Conservation (phyloP, 2,113 vertebrate genomes). For the Crypturellus undulatus region DNA sequence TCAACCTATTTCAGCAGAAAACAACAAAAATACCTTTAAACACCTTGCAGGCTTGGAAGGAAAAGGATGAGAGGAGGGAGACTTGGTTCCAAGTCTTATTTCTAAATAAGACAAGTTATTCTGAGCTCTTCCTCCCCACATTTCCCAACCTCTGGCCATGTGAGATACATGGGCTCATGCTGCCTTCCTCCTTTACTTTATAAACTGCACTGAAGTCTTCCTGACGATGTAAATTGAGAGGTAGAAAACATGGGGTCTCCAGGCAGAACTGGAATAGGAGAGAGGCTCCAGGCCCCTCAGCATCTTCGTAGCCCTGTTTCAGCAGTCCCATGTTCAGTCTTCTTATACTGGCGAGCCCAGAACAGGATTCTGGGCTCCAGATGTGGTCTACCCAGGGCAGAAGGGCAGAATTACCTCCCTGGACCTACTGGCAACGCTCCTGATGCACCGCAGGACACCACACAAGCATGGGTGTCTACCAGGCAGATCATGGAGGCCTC, state of each 20-base stretch:
- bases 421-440: too few relatives aligned
- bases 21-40: background rate
- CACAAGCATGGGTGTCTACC: too few relatives aligned
- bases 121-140: background rate
- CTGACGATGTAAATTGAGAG: background rate
- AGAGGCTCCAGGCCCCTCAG: too few relatives aligned
- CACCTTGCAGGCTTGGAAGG: background rate
- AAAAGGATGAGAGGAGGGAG: background rate
- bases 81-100: rapidly evolving
- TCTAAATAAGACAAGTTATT: background rate
- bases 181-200: background rate
- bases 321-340: too few relatives aligned
- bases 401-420: too few relatives aligned
- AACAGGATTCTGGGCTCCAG: too few relatives aligned
- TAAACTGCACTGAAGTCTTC: background rate
- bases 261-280: too few relatives aligned
- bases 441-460: too few relatives aligned
- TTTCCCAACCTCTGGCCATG: background rate
- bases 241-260: background rate
- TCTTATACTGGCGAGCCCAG: too few relatives aligned
- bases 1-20: background rate
- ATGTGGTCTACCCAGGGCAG: too few relatives aligned
- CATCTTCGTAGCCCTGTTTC: too few relatives aligned
- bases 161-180: rapidly evolving
- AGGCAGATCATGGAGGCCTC: background rate